A percentile compares a stretch with the other conserved stretches of the same genome.
phyloP scores from a whole-genome alignment of 2,113 vertebrate species.

The Cyanocitta stelleri region DNA sequence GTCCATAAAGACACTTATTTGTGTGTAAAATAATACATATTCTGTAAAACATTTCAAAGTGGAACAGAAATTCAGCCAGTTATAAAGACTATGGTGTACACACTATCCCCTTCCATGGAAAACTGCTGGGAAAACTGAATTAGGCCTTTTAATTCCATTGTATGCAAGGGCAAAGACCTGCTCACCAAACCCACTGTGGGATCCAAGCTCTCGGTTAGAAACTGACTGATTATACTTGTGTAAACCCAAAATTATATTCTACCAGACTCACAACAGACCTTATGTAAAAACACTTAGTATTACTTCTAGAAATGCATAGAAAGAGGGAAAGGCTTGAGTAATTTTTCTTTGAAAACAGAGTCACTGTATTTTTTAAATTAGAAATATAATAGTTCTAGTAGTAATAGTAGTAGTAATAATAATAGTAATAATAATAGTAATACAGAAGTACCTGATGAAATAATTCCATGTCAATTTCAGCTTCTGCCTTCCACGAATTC shows the following conservation, averaged over 20 bases:
- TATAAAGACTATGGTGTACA: not conserved
- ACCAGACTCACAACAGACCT: not conserved
- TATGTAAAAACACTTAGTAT: not conserved
- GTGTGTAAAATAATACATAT: not conserved
- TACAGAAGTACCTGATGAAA: constrained; percentile 90
- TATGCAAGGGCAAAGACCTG: not conserved
- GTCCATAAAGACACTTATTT: not conserved
- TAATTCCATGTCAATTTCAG: constrained; percentile 98
- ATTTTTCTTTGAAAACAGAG: not conserved
- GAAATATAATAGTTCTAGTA: not conserved
- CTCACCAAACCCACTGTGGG: not conserved
- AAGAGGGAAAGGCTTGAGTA: not conserved
- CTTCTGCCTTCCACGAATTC: constrained; percentile 93
- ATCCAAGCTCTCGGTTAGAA: not conserved
- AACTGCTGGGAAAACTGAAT: not conserved
- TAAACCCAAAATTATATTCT: not conserved
- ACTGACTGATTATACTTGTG: not conserved
- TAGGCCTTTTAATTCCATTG: not conserved
- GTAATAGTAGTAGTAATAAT: accelerated
- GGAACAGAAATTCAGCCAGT: not conserved
- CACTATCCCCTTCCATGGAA: not conserved
- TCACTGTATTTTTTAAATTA: not conserved
- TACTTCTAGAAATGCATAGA: not conserved
- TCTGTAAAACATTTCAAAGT: not conserved
- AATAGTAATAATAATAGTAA: not conserved